phyloP scores from a whole-genome alignment of 1,140 invertebrate species.

The Trachymyrmex septentrionalis region DNA sequence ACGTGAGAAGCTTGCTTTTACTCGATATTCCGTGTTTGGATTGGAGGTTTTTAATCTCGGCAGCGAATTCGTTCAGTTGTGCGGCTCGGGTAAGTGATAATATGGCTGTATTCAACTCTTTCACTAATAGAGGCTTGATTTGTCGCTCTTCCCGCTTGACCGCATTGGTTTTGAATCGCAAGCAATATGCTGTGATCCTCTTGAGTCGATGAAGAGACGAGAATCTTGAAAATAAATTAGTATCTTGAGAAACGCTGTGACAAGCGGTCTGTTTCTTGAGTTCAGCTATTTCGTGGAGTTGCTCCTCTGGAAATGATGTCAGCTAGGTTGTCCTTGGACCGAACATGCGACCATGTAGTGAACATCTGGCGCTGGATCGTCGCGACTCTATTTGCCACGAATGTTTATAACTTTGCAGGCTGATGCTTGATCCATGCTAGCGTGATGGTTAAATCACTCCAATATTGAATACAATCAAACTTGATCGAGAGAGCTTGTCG shows the following conservation, averaged over 20 bases:
- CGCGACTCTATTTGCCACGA: background rate
- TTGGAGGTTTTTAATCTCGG: background rate
- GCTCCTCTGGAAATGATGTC: no score
- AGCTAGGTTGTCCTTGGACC: no score
- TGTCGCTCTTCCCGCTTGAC: fast-evolving
- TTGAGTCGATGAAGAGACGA: background rate
- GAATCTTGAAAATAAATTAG: background rate
- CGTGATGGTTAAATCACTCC: no score
- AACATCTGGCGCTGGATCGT: background rate
- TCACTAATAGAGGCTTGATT: background rate
- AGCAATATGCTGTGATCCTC: background rate
- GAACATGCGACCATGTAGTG: background rate
- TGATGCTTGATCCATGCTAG: no score
- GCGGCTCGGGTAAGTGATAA: fast-evolving
- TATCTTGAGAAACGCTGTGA: no score
- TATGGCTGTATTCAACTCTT: background rate
- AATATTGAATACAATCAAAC: no score
- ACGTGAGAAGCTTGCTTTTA: no score
- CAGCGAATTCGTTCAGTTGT: background rate
- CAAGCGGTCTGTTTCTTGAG: no score
- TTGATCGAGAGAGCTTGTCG: no score
- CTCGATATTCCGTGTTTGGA: fast-evolving
- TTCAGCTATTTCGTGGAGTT: no score
- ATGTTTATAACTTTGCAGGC: background rate
- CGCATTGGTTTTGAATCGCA: background rate